These are phyloP conservation scores for Microchirus variegatus DNA, from an alignment of 2,797 vertebrate genomes.

Conservation along the genomic window DNA sequence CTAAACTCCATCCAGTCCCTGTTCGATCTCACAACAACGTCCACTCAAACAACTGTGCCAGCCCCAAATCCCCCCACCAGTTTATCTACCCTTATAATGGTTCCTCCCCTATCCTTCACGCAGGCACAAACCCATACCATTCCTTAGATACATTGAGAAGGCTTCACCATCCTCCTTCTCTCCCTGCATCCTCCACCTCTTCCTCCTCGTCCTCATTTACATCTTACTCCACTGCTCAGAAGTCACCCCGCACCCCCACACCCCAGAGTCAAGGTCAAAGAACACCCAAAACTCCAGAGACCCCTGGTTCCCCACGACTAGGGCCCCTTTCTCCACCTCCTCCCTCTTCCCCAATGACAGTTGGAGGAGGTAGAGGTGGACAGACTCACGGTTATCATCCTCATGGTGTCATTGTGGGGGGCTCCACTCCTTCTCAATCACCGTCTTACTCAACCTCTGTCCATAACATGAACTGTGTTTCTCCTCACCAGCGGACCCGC, in stretches of 20 bases:
- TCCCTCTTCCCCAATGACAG: slow-evolving; percentile 67
- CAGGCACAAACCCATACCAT: slow-evolving; percentile 68
- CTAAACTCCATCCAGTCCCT: slow-evolving; percentile 74
- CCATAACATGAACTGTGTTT: slow-evolving; percentile 79
- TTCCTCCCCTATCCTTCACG: slow-evolving; percentile 72
- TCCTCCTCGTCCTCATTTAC: slow-evolving; percentile 63
- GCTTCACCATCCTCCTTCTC: slow-evolving; percentile 64
- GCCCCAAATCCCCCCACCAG: slow-evolving; percentile 75
- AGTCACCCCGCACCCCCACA: slow-evolving; percentile 72
- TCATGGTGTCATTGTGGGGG: slow-evolving; percentile 58
- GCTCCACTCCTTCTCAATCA: slow-evolving; percentile 64
- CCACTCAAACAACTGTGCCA: slow-evolving; percentile 72
- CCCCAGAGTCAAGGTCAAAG: slow-evolving; percentile 74
- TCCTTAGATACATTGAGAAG: slow-evolving; percentile 70
- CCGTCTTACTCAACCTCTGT: slow-evolving; percentile 73
- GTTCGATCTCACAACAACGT: slow-evolving; percentile 68
- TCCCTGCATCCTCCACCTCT: slow-evolving; percentile 60
- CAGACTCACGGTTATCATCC: slow-evolving; percentile 57
- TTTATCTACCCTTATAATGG: slow-evolving; percentile 83
- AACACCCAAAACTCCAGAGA: slow-evolving; percentile 74
- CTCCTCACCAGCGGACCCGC: slow-evolving; percentile 83
- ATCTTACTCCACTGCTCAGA: slow-evolving; percentile 69
- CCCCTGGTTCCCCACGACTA: slow-evolving; percentile 68
- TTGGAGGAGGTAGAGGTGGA: slow-evolving; percentile 62
- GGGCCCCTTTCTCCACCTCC: slow-evolving; percentile 72